Conservation (phyloP, 2,113 vertebrate genomes). For the Bolborhynchus lineola region DNA sequence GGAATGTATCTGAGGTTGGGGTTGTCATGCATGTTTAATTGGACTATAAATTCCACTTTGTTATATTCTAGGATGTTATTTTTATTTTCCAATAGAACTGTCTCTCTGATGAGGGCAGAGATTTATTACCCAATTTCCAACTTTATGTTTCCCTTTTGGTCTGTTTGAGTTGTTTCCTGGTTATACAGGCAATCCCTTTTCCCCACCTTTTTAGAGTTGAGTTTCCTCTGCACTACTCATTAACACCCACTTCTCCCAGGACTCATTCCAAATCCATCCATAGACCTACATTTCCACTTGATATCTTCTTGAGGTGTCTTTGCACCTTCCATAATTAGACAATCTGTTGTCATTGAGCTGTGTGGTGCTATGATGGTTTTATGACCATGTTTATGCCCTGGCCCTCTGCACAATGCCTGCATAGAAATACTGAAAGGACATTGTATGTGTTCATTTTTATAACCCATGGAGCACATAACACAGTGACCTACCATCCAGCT, state of each 20-base stretch:
- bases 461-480: neutral
- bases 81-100: conserved; percentile 66
- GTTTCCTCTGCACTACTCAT: neutral
- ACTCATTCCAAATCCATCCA: neutral
- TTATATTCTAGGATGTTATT: conserved; percentile 37
- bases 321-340: neutral
- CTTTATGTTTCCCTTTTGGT: conserved; percentile 43
- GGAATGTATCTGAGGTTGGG: neutral
- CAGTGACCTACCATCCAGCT: neutral
- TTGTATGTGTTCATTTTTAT: neutral
- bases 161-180: conserved; percentile 14
- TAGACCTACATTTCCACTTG: neutral
- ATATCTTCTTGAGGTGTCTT: neutral
- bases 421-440: neutral
- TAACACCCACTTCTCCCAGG: neutral
- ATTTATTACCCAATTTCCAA: conserved; percentile 59
- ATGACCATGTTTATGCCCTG: neutral
- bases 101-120: conserved; percentile 56
- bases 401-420: neutral
- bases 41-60: conserved; percentile 39
- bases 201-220: neutral
- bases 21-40: conserved; percentile 14
- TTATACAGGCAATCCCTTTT: neutral
- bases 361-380: neutral
- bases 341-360: neutral